Conservation (phyloP, 2,797 vertebrate genomes). For the Enteromius unitaeniatus region DNA sequence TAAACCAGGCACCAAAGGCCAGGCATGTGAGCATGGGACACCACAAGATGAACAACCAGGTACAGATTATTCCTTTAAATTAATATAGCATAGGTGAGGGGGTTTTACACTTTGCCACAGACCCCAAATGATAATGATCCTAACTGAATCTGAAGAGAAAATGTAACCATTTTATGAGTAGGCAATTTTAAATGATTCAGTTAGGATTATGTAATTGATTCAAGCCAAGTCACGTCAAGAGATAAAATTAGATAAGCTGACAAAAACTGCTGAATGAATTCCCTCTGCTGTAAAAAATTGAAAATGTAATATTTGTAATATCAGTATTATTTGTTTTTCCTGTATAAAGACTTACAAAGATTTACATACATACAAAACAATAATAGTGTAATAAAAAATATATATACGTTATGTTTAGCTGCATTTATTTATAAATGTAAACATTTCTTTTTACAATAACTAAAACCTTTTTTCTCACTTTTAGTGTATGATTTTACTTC, state of each 20-base stretch:
- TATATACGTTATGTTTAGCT: neutral
- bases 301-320: too few species aligned
- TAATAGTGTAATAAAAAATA: neutral
- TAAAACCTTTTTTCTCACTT: neutral
- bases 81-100: neutral
- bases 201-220: neutral
- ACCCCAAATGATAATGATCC: neutral
- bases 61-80: conserved; percentile 32
- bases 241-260: neutral
- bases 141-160: neutral
- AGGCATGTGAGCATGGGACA: conserved; percentile 24
- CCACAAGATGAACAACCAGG: conserved; percentile 52
- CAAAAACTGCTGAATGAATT: neutral
- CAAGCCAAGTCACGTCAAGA: neutral
- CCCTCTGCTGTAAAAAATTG: neutral
- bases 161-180: neutral
- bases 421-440: neutral
- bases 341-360: too few species aligned
- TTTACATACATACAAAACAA: neutral
- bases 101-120: neutral
- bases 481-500: neutral
- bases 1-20: conserved; percentile 47
- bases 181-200: neutral
- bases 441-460: neutral
- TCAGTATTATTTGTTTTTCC: too few species aligned